These are phyloP conservation scores for Acipenser transmontanus DNA, from an alignment of 2,797 vertebrate species.

Conservation along the genomic window DNA sequence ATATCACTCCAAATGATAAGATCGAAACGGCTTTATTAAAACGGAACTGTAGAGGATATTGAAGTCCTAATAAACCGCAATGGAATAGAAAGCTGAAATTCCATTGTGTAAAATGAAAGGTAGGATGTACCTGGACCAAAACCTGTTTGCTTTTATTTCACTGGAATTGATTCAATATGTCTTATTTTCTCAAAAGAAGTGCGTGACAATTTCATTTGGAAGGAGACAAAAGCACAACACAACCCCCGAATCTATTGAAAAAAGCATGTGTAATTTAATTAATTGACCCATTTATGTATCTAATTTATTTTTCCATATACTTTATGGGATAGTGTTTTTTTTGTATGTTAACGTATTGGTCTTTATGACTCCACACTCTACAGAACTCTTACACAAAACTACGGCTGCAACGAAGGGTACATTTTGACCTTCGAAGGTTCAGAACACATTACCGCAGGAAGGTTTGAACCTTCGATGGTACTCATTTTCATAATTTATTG, in stretches of 20 bases:
- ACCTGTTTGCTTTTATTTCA: conserved; percentile 2
- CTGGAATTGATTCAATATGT: conserved; percentile 25
- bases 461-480: no score
- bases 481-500: no score
- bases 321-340: not conserved
- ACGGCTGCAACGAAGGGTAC: no score
- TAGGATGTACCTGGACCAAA: conserved; percentile 7
- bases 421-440: no score
- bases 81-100: not conserved
- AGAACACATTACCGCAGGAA: no score
- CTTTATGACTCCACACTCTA: no score
- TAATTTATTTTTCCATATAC: not conserved
- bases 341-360: no score
- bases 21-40: conserved; percentile 8
- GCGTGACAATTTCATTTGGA: conserved; percentile 29
- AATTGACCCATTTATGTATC: conserved; percentile 8
- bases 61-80: conserved; percentile 3
- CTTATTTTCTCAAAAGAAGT: conserved; percentile 24
- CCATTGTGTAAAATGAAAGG: not conserved
- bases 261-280: no score
- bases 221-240: conserved; percentile 27
- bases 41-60: conserved; percentile 6
- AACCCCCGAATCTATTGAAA: conserved; percentile 20
- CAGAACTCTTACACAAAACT: no score
- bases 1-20: conserved; percentile 7